Conservation (phyloP, 2,797 vertebrate species). For the Chloroceryle amazona region DNA sequence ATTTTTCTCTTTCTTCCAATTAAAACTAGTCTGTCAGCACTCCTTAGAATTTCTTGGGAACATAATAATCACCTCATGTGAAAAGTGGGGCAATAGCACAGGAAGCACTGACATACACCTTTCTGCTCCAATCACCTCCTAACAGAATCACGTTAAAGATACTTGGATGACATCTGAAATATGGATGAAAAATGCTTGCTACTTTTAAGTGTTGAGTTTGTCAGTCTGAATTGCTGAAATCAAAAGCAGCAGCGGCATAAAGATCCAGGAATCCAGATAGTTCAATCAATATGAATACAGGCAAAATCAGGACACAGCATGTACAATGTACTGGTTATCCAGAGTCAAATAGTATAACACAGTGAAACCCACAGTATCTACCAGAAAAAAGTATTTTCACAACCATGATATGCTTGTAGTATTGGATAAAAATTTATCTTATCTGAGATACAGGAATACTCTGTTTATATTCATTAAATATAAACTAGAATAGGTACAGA, state of each 20-base stretch:
- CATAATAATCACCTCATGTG: background rate
- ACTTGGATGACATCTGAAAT: background rate
- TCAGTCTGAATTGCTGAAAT: background rate
- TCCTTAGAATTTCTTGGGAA: background rate
- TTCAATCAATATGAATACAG: background rate
- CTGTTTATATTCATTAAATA: background rate
- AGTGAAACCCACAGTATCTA: background rate
- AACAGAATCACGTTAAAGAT: background rate
- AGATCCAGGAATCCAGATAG: background rate
- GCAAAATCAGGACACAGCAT: background rate
- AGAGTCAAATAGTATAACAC: background rate
- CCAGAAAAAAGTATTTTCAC: background rate
- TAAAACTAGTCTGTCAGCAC: background rate
- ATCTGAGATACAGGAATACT: background rate
- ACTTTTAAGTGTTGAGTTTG: background rate
- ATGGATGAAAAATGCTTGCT: accelerated
- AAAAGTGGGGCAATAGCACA: background rate
- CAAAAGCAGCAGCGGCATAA: background rate
- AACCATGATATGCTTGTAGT: background rate
- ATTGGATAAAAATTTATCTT: background rate
- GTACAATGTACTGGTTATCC: background rate
- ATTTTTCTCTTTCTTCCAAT: background rate
- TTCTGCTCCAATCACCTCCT: background rate
- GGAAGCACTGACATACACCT: background rate
- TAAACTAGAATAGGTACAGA: background rate